phyloP scores from a whole-genome alignment of 2,113 vertebrate species.

The Tyto alba region DNA sequence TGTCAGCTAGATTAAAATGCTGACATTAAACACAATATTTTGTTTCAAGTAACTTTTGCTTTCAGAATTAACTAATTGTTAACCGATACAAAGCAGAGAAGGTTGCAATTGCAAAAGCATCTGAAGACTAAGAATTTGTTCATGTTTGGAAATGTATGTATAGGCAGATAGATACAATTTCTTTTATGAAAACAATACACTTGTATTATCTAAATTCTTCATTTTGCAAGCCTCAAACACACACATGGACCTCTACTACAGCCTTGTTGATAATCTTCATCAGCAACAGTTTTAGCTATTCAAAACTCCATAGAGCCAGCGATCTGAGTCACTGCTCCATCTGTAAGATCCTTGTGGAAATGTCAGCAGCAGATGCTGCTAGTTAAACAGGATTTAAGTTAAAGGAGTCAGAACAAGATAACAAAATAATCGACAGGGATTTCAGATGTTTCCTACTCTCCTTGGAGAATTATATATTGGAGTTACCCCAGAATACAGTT shows the following conservation, averaged over 20 bases:
- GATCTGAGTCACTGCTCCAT: constrained; percentile 60
- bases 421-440: constrained; percentile 15
- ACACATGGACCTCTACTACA: not conserved
- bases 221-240: not conserved
- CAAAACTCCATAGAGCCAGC: not conserved
- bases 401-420: constrained; percentile 34
- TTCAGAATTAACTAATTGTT: not conserved
- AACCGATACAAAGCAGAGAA: not conserved
- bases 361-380: constrained; percentile 44
- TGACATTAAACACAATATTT: not conserved
- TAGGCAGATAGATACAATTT: not conserved
- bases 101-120: not conserved
- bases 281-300: constrained; percentile 5
- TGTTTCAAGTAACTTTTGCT: not conserved
- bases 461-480: not conserved
- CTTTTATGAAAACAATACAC: not conserved
- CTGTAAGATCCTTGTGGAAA: constrained; percentile 49
- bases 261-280: not conserved
- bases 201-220: not conserved
- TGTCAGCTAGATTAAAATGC: not conserved
- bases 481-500: not conserved
- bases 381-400: constrained; percentile 48
- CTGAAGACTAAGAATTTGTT: not conserved
- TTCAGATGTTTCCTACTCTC: not conserved
- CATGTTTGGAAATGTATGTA: not conserved